Evolutionary conservation across 2,113 vertebrate genomes (phyloP).

Genomic region (Callipepla squamata): DNA sequence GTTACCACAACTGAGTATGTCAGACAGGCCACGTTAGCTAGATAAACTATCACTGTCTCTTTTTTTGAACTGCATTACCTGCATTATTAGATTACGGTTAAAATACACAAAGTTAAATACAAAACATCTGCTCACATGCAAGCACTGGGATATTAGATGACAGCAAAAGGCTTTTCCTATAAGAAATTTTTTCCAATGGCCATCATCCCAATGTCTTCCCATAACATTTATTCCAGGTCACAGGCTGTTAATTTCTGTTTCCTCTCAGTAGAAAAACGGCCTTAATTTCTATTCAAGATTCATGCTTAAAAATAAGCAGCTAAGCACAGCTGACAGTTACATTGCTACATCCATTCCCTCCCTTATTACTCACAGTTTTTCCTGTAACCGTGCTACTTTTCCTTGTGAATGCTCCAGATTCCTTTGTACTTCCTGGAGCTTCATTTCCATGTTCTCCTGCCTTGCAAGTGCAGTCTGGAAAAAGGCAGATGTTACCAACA

Average conservation of each 20-base stretch:
- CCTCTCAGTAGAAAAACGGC: background rate
- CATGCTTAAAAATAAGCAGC: fast-evolving
- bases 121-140: background rate
- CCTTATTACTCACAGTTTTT: constrained; percentile 77
- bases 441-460: constrained; percentile 74
- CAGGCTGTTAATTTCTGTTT: background rate
- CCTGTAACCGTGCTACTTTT: constrained; percentile 69
- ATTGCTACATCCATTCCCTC: background rate
- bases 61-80: background rate
- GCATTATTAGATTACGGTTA: background rate
- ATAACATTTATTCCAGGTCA: background rate
- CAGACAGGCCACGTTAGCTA: background rate
- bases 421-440: constrained; percentile 65
- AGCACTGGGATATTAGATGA: background rate
- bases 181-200: background rate
- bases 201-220: background rate
- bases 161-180: background rate
- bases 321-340: background rate
- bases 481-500: background rate
- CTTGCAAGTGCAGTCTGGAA: constrained; percentile 68
- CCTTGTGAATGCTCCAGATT: constrained; percentile 71
- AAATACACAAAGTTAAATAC: background rate
- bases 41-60: background rate
- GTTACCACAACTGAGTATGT: background rate
- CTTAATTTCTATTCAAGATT: background rate